Evolutionary conservation across 2,113 vertebrate genomes (phyloP), one percentile per base, ranked within the genome.

Genomic region (Coreoperca whiteheadi): DNA sequence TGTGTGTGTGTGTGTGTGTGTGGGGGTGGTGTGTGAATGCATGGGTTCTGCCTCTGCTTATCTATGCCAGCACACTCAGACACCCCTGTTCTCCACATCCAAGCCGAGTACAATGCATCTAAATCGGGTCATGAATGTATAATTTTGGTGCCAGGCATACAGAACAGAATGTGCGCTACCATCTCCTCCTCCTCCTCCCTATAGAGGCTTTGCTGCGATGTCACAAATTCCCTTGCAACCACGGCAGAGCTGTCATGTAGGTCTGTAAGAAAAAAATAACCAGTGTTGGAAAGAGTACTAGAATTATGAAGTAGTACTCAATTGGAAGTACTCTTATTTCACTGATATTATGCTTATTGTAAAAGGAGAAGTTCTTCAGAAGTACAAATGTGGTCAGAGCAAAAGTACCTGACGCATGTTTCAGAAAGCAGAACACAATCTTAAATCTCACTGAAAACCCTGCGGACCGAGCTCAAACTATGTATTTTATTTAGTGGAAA

Each of bases 71-170:
- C 60, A 28, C 71, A 76, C 59, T 79, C 37, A 41, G 80, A 84
- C 78, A 79, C 66, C 70, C 16, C 70, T 53, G 73, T 77, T 86
- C 81, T 86, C 73, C 59, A 63, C 81, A 69, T 82, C 81, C 50
- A 25, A 53, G 72, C 83, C n/a, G 68, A 89, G 39, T 18, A 83
- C 77, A 78, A 61, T 85, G 81, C 39, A 1, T 86, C 86, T 89
- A 83, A 90, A 90, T 81, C 71, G 34, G 86, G 89, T 93, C 87
- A 84, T 73, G 76, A 74, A 78, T 78, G 84, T 32, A 67, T 84
- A 46, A n/a, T 91, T 89, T 88, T 0, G 10, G 67, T 85, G 70
- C 70, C 82, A 72, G 83, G 77, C 54, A 4, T 51, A 61, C 71
- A 75, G 88, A 92, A 90, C 86, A 90, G 70, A 81, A 21, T 74